Base-by-base conservation (phyloP, 37 sponge, comb jelly and placozoan species). In the Mnemiopsis leidyi region DNA sequence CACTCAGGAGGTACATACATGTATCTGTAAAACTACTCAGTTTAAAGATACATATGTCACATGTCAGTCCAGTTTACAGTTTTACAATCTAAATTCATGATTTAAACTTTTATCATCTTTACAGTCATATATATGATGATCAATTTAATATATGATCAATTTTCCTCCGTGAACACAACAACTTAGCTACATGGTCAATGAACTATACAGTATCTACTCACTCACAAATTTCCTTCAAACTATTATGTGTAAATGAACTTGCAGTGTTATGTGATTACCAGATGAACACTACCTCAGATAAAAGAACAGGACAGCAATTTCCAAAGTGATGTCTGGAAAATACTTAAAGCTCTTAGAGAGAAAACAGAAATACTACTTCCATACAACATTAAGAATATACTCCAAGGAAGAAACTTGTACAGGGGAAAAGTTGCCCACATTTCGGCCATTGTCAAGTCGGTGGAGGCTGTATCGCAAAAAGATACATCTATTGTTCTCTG, bases 391-490 rank as follows among this genome's bases (percentile, higher is more conserved):
- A 85, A 40, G 36, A 85, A 33, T 85, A 37, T 85, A 23, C 40
- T 85, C 21, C 25, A 40, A 28, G 90, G 90, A 9, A 33, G 28
- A 5, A 13, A 18, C 16, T 28, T 85, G 23, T 85, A 85, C 23
- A 35, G 35, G n/a, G 90, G 90, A 26, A 85, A 85, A 85, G 40
- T 40, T 3, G 90, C 90, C 26, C 90, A 85, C 48, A 23, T 85
- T 9, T 23, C 90, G 9, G 90, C 36, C 21, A 28, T 85, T 21
- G 29, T 85, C 0, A 85, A 85, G 30, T 85, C 90, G 38, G 90
- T 85, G 23, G 90, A 85, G 36, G 5, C 38, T 23, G 61, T 85
- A 23, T 85, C 90, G 1, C 16, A 28, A 0, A 38, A 85, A 37
- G 90, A 85, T 39, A 33, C 36, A 23, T 85, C 90, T 25, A 29